Percentiles rank a stretch among this genome's conserved stretches.
phyloP scores from a whole-genome alignment of 2,888 invertebrate species.

The Heliconius ismenius region DNA sequence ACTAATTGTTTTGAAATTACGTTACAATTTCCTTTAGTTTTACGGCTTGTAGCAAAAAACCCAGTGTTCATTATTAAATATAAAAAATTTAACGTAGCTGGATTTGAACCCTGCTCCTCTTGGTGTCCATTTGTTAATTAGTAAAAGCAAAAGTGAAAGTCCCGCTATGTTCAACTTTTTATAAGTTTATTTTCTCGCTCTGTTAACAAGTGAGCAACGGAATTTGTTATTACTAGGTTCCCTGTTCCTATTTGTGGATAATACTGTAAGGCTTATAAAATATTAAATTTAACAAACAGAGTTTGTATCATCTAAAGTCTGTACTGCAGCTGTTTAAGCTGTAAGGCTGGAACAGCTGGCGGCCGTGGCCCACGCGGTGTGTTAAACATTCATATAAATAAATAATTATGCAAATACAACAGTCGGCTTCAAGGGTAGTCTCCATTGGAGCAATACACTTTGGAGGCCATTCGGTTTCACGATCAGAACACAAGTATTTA shows the following conservation, averaged over 20 bases:
- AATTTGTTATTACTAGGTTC: too few species aligned
- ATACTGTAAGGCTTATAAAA: too few species aligned
- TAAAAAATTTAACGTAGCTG: too few species aligned
- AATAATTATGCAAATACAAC: background rate
- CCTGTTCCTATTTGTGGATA: too few species aligned
- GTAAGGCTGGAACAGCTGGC: background rate
- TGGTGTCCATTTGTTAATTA: too few species aligned
- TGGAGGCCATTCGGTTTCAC: conserved; percentile 11
- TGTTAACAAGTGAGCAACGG: too few species aligned
- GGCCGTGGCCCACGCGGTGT: background rate
- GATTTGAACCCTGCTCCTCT: too few species aligned
- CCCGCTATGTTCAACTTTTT: too few species aligned
- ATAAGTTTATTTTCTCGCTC: too few species aligned
- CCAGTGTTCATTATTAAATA: too few species aligned
- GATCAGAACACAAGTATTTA: background rate
- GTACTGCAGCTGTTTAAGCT: background rate
- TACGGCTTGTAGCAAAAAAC: background rate
- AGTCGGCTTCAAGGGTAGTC: conserved; percentile 1
- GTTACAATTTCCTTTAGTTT: background rate
- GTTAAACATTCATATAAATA: conserved; percentile 4
- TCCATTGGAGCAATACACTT: background rate
- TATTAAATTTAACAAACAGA: too few species aligned
- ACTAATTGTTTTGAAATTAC: background rate
- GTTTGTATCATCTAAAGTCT: background rate
- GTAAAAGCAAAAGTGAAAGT: too few species aligned